Conservation (phyloP, 2,113 vertebrate species). For the Chaenogobius annularis region DNA sequence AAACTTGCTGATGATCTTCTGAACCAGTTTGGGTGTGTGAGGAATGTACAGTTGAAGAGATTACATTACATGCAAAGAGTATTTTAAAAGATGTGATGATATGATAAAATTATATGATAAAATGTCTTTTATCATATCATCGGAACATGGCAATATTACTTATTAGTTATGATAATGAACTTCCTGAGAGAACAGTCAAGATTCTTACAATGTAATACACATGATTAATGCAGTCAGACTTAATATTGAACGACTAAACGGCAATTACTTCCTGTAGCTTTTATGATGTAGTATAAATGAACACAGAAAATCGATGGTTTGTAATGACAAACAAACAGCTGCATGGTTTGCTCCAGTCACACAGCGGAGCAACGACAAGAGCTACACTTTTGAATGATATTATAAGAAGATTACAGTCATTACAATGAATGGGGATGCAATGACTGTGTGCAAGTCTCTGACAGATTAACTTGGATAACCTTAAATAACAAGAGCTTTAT, state of each 20-base stretch:
- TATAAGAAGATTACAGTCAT: slow-evolving; percentile 6
- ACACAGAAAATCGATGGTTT: not conserved
- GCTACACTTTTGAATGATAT: slow-evolving; percentile 14
- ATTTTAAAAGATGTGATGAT: no score
- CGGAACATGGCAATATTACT: no score
- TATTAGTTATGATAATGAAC: no score
- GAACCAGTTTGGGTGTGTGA: no score
- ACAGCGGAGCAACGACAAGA: slow-evolving; percentile 19
- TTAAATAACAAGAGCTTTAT: slow-evolving; percentile 13
- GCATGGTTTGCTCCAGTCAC: slow-evolving; percentile 30
- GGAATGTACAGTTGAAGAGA: no score
- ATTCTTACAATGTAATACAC: not conserved
- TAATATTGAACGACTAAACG: not conserved
- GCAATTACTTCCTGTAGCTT: not conserved
- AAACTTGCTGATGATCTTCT: no score
- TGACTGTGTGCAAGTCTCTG: not conserved
- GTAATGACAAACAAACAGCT: slow-evolving; percentile 7
- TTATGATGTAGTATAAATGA: not conserved
- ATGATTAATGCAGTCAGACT: not conserved
- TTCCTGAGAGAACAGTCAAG: not conserved
- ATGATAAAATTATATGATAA: no score
- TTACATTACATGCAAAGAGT: no score
- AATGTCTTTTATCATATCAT: no score
- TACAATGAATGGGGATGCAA: not conserved
- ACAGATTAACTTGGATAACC: not conserved